Evolutionary conservation across 2,113 vertebrate genomes (phyloP).

Genomic region (Megaleporinus macrocephalus): DNA sequence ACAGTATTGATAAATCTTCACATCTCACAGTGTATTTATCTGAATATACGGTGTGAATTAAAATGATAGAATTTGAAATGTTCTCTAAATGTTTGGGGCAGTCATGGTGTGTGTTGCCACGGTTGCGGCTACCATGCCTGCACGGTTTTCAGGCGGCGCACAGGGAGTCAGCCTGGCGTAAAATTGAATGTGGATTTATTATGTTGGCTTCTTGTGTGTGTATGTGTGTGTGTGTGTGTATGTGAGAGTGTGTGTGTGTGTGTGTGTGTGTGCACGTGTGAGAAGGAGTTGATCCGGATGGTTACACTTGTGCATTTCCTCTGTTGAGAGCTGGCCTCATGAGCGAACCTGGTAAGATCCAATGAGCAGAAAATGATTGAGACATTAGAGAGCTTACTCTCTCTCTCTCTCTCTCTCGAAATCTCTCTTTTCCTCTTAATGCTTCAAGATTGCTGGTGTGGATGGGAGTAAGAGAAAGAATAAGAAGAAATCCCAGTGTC

Average conservation of each 20-base stretch:
- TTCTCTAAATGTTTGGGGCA: neutral
- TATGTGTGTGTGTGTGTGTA: constrained; percentile 34
- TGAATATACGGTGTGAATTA: no score
- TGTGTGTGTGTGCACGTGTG: constrained; percentile 46
- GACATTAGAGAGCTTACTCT: constrained; percentile 52
- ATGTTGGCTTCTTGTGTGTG: constrained; percentile 27
- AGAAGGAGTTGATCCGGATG: constrained; percentile 59
- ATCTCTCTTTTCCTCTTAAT: neutral
- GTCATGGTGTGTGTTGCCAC: neutral
- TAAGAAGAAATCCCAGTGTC: neutral
- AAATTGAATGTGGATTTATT: constrained; percentile 43
- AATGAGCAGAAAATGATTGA: constrained; percentile 51
- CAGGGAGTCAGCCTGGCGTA: constrained; percentile 36
- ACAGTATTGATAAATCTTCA: no score
- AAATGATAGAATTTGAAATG: neutral
- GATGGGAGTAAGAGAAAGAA: neutral
- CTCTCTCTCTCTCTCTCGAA: constrained; percentile 45
- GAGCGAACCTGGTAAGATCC: constrained; percentile 83
- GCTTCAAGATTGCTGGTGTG: constrained; percentile 16
- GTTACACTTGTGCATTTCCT: constrained; percentile 39
- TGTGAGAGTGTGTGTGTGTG: constrained; percentile 33
- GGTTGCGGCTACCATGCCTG: neutral
- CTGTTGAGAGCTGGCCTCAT: constrained; percentile 58
- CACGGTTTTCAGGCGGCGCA: constrained; percentile 12
- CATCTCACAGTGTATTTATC: no score